Evolutionary conservation across 2,113 vertebrate species (phyloP).

Genomic region (Anhinga anhinga): DNA sequence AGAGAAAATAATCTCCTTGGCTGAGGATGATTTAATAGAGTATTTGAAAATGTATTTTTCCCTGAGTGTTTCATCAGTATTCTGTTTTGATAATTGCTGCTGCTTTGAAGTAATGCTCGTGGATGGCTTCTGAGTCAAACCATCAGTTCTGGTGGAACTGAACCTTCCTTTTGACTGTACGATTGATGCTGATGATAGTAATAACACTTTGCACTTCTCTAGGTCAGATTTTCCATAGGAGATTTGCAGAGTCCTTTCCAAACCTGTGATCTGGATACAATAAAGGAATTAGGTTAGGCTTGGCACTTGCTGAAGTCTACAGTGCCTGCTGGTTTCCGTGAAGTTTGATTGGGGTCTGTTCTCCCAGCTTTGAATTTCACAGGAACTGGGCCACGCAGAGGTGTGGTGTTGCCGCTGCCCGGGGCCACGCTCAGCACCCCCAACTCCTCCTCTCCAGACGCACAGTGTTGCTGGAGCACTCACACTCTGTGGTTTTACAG

Average conservation of each 20-base stretch:
- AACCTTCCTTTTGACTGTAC: not conserved
- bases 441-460: not conserved
- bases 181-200: not conserved
- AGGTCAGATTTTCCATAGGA: not conserved
- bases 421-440: accelerated
- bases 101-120: not conserved
- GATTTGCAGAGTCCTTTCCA: not conserved
- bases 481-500: not conserved
- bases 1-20: not conserved
- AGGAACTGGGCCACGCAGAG: too few relatives aligned
- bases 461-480: not conserved
- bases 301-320: not conserved
- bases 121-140: not conserved
- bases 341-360: not conserved
- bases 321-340: not conserved
- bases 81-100: not conserved
- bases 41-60: not conserved
- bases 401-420: accelerated
- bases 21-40: not conserved
- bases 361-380: not conserved
- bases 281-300: not conserved
- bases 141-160: not conserved
- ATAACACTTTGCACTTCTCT: not conserved
- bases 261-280: too few relatives aligned
- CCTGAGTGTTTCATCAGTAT: not conserved